Percentiles rank a stretch among this genome's conserved stretches.
These are phyloP conservation scores for Choloepus didactylus DNA, from an alignment of 2,797 vertebrate species.

Conservation along the genomic window DNA sequence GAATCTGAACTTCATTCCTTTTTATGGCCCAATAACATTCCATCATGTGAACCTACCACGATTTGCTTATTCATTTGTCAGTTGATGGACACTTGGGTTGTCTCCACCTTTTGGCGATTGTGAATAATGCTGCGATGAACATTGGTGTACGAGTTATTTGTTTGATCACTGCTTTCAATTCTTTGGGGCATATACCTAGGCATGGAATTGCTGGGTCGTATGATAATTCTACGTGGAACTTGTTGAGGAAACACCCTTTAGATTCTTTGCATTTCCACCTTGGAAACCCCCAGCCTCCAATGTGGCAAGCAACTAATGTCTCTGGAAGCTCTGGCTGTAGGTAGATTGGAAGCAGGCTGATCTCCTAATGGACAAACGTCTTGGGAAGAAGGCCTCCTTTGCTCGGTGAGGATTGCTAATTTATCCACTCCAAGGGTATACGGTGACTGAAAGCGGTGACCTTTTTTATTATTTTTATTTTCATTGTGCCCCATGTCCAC, in stretches of 20 bases:
- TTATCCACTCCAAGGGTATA: no score
- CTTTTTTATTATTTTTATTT: no score
- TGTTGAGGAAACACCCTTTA: background rate
- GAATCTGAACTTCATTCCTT: background rate
- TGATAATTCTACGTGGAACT: no score
- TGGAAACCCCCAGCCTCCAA: background rate
- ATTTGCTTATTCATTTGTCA: background rate
- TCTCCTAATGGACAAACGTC: background rate
- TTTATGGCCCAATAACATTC: background rate
- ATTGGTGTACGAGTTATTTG: accelerated
- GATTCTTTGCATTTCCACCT: background rate
- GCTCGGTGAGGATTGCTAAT: background rate
- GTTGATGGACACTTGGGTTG: background rate
- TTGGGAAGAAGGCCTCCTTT: background rate
- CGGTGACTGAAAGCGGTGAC: background rate
- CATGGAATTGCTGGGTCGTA: background rate
- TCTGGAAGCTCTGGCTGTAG: background rate
- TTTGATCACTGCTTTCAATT: background rate
- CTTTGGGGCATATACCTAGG: background rate
- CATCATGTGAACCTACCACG: accelerated
- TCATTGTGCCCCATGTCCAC: background rate
- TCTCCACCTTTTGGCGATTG: background rate
- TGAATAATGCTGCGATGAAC: background rate
- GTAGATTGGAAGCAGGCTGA: background rate
- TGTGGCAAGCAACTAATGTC: background rate